phyloP scores from a whole-genome alignment of 2,113 vertebrate species.

The Xenotilapia flavipinnis region DNA sequence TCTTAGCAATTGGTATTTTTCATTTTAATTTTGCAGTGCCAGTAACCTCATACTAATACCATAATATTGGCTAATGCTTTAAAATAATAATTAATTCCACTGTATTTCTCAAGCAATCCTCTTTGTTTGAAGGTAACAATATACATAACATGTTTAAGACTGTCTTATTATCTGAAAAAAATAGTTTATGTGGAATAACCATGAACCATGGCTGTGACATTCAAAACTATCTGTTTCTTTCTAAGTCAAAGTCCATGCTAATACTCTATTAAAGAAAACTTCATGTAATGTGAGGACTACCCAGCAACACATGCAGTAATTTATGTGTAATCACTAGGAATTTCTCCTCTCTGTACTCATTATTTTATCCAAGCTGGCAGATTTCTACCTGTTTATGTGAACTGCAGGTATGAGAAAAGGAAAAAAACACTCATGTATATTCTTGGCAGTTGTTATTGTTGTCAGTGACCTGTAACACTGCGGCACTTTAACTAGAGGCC shows the following conservation, averaged over 20 bases:
- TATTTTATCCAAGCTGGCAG: background rate
- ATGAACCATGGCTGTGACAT: background rate
- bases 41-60: background rate
- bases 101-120: background rate
- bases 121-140: background rate
- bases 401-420: background rate
- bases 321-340: background rate
- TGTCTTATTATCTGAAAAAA: background rate
- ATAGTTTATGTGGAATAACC: background rate
- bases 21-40: background rate
- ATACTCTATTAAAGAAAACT: background rate
- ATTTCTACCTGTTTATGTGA: background rate
- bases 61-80: background rate
- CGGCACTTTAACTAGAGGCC: background rate
- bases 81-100: background rate
- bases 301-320: background rate
- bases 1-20: background rate
- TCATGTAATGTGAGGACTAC: background rate
- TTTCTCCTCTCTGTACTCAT: background rate
- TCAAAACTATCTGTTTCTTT: background rate
- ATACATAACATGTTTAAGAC: background rate
- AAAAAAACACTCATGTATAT: background rate
- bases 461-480: background rate
- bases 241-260: background rate
- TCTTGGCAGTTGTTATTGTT: background rate